A percentile compares a stretch with the other conserved stretches of the same genome.
Evolutionary conservation across 2,797 vertebrate species (phyloP).

Genomic region (Diplodus sargus): DNA sequence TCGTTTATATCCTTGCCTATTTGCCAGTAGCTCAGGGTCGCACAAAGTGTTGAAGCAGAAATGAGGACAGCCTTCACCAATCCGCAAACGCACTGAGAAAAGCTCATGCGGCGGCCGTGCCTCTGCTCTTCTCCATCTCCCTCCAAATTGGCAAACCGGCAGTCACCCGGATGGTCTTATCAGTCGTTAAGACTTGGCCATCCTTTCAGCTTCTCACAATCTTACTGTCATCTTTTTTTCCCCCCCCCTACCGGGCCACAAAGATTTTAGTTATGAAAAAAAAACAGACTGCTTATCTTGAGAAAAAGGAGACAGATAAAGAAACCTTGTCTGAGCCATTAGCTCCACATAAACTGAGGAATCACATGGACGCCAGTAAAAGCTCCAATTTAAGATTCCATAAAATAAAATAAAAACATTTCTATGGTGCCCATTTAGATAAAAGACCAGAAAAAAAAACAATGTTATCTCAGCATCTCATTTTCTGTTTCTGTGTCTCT

Average conservation of each 20-base stretch:
- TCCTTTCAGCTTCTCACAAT: slow-evolving; percentile 43
- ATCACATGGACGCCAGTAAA: slow-evolving; percentile 20
- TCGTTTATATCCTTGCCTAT: slow-evolving; percentile 35
- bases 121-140: slow-evolving; percentile 27
- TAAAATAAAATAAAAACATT: slow-evolving; percentile 18
- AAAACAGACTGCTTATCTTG: slow-evolving; percentile 29
- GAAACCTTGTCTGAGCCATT: slow-evolving; percentile 31
- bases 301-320: slow-evolving; percentile 34
- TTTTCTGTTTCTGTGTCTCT: slow-evolving; percentile 13
- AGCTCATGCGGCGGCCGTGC: slow-evolving; percentile 38
- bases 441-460: slow-evolving; percentile 24
- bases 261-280: slow-evolving; percentile 31
- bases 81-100: slow-evolving; percentile 26
- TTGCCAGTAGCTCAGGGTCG: slow-evolving; percentile 62
- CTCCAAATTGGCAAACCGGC: slow-evolving; percentile 54
- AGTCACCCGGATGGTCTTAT: slow-evolving; percentile 36
- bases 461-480: slow-evolving; percentile 14
- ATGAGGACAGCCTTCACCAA: slow-evolving; percentile 27
- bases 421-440: slow-evolving; percentile 24
- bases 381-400: slow-evolving; percentile 22
- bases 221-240: slow-evolving; percentile 27
- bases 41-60: slow-evolving; percentile 42
- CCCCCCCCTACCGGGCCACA: not conserved
- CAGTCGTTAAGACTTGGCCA: slow-evolving; percentile 30
- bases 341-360: slow-evolving; percentile 3